Evolutionary conservation across 2,797 vertebrate species (phyloP).

Genomic region (Acanthornis magna): DNA sequence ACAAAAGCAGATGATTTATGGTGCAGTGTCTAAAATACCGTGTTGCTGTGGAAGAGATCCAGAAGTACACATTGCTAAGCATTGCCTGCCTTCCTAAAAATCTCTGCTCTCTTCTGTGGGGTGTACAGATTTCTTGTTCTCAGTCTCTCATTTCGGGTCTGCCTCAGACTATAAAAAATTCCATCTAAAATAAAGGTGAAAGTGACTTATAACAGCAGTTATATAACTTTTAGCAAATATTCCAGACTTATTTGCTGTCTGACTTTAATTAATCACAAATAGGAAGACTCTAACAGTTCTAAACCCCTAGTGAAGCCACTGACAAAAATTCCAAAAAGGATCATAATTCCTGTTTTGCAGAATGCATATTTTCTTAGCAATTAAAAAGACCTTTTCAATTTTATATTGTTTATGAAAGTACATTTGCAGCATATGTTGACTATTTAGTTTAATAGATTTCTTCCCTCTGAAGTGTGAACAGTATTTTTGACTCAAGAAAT

Average conservation of each 20-base stretch:
- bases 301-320: background rate
- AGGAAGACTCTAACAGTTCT: background rate
- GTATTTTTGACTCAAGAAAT: conserved; percentile 1
- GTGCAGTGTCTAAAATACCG: background rate
- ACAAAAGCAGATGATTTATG: background rate
- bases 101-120: background rate
- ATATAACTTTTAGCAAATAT: background rate
- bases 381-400: background rate
- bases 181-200: background rate
- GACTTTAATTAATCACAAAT: background rate
- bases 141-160: background rate
- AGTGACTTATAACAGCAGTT: background rate
- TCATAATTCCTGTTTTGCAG: background rate
- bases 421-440: background rate
- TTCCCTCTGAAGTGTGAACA: background rate
- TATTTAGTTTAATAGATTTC: background rate
- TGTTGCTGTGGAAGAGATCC: background rate
- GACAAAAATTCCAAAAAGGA: background rate
- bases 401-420: background rate
- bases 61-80: background rate
- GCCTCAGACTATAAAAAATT: background rate
- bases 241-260: background rate
- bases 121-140: background rate
- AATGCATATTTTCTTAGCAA: background rate
- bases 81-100: background rate